These are phyloP conservation scores for Typhlichthys subterraneus DNA, from an alignment of 2,797 vertebrate species.

Conservation along the genomic window DNA sequence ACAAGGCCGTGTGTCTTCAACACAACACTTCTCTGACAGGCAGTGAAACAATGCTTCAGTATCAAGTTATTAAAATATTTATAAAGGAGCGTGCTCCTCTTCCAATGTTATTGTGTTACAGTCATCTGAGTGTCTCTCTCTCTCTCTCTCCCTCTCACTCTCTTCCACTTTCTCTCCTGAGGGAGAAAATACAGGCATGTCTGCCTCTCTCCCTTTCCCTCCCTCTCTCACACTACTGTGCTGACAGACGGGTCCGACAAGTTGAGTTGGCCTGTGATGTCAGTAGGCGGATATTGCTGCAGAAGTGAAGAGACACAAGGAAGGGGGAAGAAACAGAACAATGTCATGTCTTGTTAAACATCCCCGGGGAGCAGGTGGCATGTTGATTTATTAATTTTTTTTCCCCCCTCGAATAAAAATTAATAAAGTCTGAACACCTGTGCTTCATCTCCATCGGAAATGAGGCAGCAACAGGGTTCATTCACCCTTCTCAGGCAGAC, in stretches of 20 bases:
- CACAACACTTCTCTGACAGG: constrained; percentile 31
- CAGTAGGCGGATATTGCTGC: constrained; percentile 98
- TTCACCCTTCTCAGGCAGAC: constrained; percentile 59
- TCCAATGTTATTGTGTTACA: too few relatives aligned
- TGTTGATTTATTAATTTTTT: constrained; percentile 9
- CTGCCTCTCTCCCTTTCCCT: constrained; percentile 15
- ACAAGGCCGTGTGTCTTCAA: constrained; percentile 29
- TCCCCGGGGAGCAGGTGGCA: constrained; percentile 1
- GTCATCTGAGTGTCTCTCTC: too few relatives aligned
- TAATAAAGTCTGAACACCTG: constrained; percentile 27
- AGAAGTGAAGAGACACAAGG: constrained; percentile 69
- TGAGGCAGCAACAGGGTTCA: constrained; percentile 47
- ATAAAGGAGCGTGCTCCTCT: constrained; percentile 21
- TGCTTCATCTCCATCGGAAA: constrained; percentile 42
- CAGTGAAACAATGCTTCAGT: constrained; percentile 41
- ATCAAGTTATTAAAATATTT: constrained; percentile 20
- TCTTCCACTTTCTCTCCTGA: background rate
- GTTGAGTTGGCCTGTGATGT: constrained; percentile 99
- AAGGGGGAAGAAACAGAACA: constrained; percentile 39
- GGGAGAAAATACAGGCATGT: constrained; percentile 20
- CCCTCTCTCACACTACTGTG: constrained; percentile 88
- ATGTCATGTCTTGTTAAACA: constrained; percentile 34
- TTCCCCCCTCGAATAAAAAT: background rate
- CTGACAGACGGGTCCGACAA: constrained; percentile 99
- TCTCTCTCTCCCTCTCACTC: too few relatives aligned